These are phyloP conservation scores for Toxotes jaculatrix DNA, from an alignment of 2,113 vertebrate genomes.

Conservation along the genomic window DNA sequence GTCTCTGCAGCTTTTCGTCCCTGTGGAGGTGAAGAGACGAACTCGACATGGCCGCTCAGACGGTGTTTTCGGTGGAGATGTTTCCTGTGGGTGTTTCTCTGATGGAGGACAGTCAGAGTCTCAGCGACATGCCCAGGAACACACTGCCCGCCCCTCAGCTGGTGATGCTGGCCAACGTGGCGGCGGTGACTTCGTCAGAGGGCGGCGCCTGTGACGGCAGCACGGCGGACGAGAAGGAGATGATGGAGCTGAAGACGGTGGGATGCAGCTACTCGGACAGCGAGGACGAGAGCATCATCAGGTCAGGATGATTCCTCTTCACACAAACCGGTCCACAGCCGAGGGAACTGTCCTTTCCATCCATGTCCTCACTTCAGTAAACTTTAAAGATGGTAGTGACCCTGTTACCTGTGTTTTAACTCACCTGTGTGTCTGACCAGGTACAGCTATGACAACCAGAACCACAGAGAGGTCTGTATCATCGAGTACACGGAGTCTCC, in stretches of 20 bases:
- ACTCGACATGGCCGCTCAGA: slow-evolving; percentile 89
- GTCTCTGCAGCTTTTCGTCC: slow-evolving; percentile 22
- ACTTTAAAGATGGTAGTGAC: too few species aligned
- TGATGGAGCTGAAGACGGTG: slow-evolving; percentile 95
- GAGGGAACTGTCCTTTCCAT: too few species aligned
- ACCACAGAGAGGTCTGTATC: slow-evolving; percentile 60
- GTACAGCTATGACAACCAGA: slow-evolving; percentile 76
- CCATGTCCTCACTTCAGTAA: too few species aligned
- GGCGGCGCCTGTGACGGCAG: slow-evolving; percentile 85
- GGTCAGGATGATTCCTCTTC: slow-evolving; percentile 42
- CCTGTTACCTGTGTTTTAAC: not conserved
- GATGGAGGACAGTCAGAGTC: slow-evolving; percentile 85
- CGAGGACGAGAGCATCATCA: slow-evolving; percentile 88
- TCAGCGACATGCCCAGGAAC: slow-evolving; percentile 88
- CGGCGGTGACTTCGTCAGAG: slow-evolving; percentile 87
- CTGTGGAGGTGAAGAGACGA: not conserved
- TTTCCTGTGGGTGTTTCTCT: slow-evolving; percentile 87
- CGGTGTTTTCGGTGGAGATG: slow-evolving; percentile 87
- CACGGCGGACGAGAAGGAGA: slow-evolving; percentile 91
- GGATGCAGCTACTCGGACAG: slow-evolving; percentile 92
- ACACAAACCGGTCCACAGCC: too few species aligned
- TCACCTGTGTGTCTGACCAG: slow-evolving; percentile 59
- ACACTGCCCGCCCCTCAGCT: slow-evolving; percentile 93
- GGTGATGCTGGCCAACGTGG: slow-evolving; percentile 97
- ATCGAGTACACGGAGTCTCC: slow-evolving; percentile 69